Evolutionary conservation across 1,140 invertebrate species (phyloP), one percentile per base, ranked within the genome.

Genomic region (Eumaeus atala): DNA sequence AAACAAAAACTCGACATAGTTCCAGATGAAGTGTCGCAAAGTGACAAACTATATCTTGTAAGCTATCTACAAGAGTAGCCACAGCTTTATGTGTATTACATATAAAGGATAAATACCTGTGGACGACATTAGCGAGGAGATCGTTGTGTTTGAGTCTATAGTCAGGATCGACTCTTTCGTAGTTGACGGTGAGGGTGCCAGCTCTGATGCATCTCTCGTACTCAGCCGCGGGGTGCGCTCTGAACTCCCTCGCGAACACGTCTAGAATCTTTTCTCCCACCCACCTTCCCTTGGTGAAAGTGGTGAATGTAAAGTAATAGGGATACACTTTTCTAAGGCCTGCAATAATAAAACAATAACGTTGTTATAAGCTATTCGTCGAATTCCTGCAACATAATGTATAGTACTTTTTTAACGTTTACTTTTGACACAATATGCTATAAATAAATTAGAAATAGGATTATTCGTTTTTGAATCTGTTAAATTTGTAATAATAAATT

Each of bases 271-370:
- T 94, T 75, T 97, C 94, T 12, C 97, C 97, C 4, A 98, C 93
- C 98, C 98, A 99, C 61, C 98, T 91, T 0, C 96, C 96, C 89
- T 99, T 99, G 10, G 96, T 97, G 88, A 97, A 97, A 9, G 97
- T 97, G 47, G 95, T 96, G 87, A 98, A 99, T 10, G 95, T 97
- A 87, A 97, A 99, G 85, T 97, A 97, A 89, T 99, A 99, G 0
- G 98, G 98, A 83, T 98, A 97, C 0, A 99, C 97, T 91, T 99
- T 99, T 55, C 98, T 91, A 52, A 99, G 90, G 64, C 97, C 97
- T 98, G 89, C 35, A 80, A 53, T 44, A 0, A 36, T 9, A 37
- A 37, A 28, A 75, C 66, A 52, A 51, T 42, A 48, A 40, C 51
- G 35, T 61, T 61, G 12, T 28, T 28, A 28, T 6, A 28, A 2